Conservation (phyloP, 2,888 invertebrate species). For the Argynnis bischoffii region DNA sequence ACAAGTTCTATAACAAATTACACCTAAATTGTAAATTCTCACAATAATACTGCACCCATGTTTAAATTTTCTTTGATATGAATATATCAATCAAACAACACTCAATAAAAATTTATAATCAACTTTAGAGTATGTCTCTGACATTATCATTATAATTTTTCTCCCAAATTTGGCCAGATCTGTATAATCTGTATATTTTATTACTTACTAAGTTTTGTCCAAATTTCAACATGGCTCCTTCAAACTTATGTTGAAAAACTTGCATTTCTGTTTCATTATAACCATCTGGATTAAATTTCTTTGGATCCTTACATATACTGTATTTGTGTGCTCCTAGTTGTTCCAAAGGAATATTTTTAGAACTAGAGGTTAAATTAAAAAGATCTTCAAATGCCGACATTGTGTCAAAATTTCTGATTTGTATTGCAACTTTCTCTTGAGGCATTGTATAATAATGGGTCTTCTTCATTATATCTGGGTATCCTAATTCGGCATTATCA, state of each 20-base stretch:
- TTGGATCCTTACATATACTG: slow-evolving; percentile 72
- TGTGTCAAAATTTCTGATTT: slow-evolving; percentile 70
- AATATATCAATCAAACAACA: slow-evolving; percentile 21
- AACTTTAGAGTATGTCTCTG: slow-evolving; percentile 60
- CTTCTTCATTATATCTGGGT: slow-evolving; percentile 72
- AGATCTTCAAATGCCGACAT: slow-evolving; percentile 73
- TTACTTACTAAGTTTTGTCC: slow-evolving; percentile 71
- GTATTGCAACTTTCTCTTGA: slow-evolving; percentile 55
- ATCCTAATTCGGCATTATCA: slow-evolving; percentile 68
- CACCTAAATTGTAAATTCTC: slow-evolving; percentile 17
- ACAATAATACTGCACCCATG: slow-evolving; percentile 28
- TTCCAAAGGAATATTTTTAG: slow-evolving; percentile 60
- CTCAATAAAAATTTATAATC: slow-evolving; percentile 16
- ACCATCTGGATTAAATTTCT: slow-evolving; percentile 58
- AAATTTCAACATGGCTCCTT: slow-evolving; percentile 78
- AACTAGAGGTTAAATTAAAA: slow-evolving; percentile 56
- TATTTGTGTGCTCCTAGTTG: slow-evolving; percentile 72
- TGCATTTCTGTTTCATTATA: slow-evolving; percentile 76
- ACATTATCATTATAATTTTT: slow-evolving; percentile 61
- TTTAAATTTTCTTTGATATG: slow-evolving; percentile 22
- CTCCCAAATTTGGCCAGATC: slow-evolving; percentile 77
- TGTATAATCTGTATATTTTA: slow-evolving; percentile 73
- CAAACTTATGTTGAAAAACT: slow-evolving; percentile 76
- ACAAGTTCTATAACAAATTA: slow-evolving; percentile 20
- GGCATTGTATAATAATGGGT: slow-evolving; percentile 70